Base-by-base conservation (phyloP, 1,140 invertebrate species). In the Hypothenemus hampei region DNA sequence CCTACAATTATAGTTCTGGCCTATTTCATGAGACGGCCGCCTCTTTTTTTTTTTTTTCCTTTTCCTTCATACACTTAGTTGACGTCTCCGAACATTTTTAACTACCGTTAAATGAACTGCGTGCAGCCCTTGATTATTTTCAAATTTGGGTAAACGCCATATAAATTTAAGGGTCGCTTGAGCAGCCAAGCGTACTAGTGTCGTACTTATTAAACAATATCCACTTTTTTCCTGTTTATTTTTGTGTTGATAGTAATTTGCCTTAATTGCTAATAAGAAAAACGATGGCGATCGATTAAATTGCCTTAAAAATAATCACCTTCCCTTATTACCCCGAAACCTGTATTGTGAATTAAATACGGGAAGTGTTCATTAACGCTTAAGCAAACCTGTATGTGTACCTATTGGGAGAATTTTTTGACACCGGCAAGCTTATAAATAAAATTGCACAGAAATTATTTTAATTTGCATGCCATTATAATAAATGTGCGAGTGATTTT, bases 1-100 rank as follows among this genome's bases (percentile, higher is more conserved):
- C 58, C 58, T 50, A 50, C 55, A 59, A 59, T 59, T 59, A 59
- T 56, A 59, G 46, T 45, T 47, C 50, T 55, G 54, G 44, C 55
- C 46, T 59, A 59, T 53, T 54, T 59, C 55, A 59, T 54, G 57
- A 51, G 37, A 46, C 24, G 46, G 35, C 40, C 51, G 45, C 51
- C 36, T 36, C 35, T 44, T n/a, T n/a, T n/a, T n/a, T n/a, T n/a
- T n/a, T n/a, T n/a, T n/a, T n/a, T n/a, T n/a, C n/a, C n/a, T n/a
- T n/a, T n/a, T n/a, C n/a, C n/a, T n/a, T n/a, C n/a, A n/a, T n/a
- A n/a, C n/a, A n/a, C n/a, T n/a, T n/a, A n/a, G n/a, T n/a, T n/a
- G n/a, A n/a, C n/a, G n/a, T n/a, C n/a, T n/a, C n/a, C n/a, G n/a
- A n/a, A n/a, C n/a, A n/a, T n/a, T n/a, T n/a, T n/a, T n/a, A n/a